Base-by-base conservation (phyloP, 2,797 vertebrate species). In the Micromesistius poutassou region DNA sequence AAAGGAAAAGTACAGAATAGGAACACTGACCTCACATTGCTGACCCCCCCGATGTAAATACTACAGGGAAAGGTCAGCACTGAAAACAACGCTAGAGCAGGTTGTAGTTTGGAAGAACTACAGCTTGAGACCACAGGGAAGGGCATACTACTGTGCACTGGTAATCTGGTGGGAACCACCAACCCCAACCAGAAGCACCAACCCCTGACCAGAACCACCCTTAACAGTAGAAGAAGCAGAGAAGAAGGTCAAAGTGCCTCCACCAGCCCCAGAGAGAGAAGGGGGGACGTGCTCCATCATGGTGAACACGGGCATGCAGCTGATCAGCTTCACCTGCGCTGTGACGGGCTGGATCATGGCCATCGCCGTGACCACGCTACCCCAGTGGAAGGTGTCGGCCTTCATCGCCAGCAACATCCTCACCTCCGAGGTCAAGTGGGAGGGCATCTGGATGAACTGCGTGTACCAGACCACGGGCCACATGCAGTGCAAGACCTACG, bases 391-490 rank as follows among this genome's bases (percentile, higher is more conserved):
- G 87, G 94, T 95, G 71, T 93, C 95, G 0, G 94, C 95, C 73
- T 95, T 95, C 84, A 93, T 95, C 7, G 94, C 94, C 74, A 93
- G 84, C 88, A 95, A 94, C 88, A 94, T 95, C 85, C 90, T 95
- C 73, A 95, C 94, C 1, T 94, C 95, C 0, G 95, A 95, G 88
- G 93, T 95, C 42, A 93, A 92, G 30, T 95, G 95, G 95, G 94
- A 95, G 76, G 95, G 95, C 8, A 95, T 95, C 88, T 95, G 95
- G 95, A 95, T 95, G 95, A 95, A 89, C 91, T 95, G 95, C 79
- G 82, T 95, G 83, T 95, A 95, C 85, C 95, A 95, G 85, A 93
- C 93, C 82, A 95, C 94, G 0, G 94, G 94, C 1, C 94, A 94
- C 89, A 95, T 95, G 95, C 94, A 95, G 80, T 95, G 95, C 46